Percentiles rank a stretch among this genome's conserved stretches.
These are phyloP conservation scores for Drosophila seguyi DNA, from an alignment of 1,140 invertebrate genomes.

Conservation along the genomic window DNA sequence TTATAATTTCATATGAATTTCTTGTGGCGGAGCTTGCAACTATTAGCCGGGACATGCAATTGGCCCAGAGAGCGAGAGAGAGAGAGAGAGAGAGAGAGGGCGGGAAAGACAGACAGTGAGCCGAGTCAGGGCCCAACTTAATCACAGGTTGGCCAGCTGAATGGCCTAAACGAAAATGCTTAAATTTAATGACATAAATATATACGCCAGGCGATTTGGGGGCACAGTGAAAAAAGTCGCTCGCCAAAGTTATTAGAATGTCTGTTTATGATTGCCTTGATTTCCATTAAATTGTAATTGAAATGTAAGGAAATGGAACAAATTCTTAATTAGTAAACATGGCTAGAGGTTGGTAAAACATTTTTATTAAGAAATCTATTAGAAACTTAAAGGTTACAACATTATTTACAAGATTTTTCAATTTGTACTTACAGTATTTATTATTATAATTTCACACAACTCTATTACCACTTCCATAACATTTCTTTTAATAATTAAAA, in stretches of 20 bases:
- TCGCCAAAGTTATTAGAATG: constrained; percentile 10
- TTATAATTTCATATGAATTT: constrained; percentile 84
- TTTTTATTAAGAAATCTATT: not conserved
- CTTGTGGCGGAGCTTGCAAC: constrained; percentile 67
- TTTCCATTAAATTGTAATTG: constrained; percentile 22
- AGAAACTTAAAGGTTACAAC: not conserved
- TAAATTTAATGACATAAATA: constrained; percentile 85
- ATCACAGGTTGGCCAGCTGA: constrained; percentile 82
- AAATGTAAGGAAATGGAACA: not conserved
- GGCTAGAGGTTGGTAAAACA: not conserved
- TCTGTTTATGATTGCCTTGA: constrained; percentile 1
- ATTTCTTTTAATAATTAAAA: too few relatives aligned
- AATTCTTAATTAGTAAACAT: constrained; percentile 1
- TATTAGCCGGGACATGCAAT: constrained; percentile 79
- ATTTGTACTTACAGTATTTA: too few relatives aligned
- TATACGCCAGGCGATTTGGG: constrained; percentile 41
- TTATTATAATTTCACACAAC: not conserved
- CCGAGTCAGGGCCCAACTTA: constrained; percentile 63
- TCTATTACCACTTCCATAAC: fast-evolving
- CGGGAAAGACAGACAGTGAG: constrained; percentile 44
- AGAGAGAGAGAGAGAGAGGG: constrained; percentile 32
- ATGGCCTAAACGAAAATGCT: constrained; percentile 85
- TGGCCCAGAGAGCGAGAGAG: constrained; percentile 63
- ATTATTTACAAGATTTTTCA: too few relatives aligned
- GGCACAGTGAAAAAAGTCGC: constrained; percentile 39